Percentiles rank a stretch among this genome's conserved stretches.
Conservation (phyloP, 2,888 invertebrate species). For the Drosophila melanocephala region DNA sequence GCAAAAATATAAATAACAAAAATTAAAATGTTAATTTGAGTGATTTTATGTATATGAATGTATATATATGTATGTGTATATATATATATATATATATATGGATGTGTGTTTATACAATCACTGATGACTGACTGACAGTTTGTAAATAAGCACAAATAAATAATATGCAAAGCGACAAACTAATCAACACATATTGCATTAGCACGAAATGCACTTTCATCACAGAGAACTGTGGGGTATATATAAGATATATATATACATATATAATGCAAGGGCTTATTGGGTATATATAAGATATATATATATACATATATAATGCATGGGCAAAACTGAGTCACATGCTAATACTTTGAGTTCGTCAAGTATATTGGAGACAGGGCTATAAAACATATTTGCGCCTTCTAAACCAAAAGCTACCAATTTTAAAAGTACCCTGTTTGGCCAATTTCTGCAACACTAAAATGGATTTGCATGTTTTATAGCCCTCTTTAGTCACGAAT, state of each 20-base stretch:
- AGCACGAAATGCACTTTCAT: neutral
- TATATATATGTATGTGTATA: neutral
- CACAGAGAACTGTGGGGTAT: neutral
- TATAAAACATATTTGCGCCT: neutral
- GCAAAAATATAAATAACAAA: neutral
- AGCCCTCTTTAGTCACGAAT: neutral
- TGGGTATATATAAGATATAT: neutral
- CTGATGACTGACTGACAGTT: neutral
- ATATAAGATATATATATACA: neutral
- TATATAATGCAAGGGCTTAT: neutral
- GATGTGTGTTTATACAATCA: neutral
- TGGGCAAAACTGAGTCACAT: neutral
- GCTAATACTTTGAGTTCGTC: neutral
- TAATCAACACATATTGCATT: neutral
- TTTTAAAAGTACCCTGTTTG: neutral
- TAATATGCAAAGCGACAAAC: neutral
- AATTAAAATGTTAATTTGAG: conserved; percentile 2
- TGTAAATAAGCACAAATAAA: neutral
- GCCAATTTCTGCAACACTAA: neutral
- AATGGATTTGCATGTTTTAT: neutral
- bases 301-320: no score
- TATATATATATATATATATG: neutral
- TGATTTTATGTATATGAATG: neutral
- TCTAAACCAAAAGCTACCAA: neutral
- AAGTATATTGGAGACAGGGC: neutral